Base-by-base conservation (phyloP, 2,113 vertebrate genomes). In the Progne subis region DNA sequence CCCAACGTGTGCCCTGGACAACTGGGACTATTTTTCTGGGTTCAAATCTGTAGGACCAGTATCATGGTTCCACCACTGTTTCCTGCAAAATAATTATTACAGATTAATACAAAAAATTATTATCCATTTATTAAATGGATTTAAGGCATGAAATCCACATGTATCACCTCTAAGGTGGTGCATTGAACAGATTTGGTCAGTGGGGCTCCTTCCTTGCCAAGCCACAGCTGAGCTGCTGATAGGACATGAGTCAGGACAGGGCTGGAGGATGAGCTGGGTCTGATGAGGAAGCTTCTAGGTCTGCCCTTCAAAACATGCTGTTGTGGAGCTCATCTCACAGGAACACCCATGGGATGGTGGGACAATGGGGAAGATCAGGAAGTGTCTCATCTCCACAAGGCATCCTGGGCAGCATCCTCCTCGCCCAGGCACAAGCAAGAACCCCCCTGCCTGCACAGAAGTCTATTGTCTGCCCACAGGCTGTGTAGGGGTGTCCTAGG, bases 331-430 rank as follows among this genome's bases (percentile, higher is more conserved):
- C 8, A 4, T 61, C 64, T 81, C 2, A 0, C 37, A 47, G 37
- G n/a, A 84, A 6, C 43, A 21, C 11, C 16, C 0, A 0, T 17
- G 24, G 46, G 20, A 46, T 5, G 6, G 13, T 57, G 56, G 2
- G 4, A 37, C 0, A 4, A 9, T 15, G 43, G 49, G 9, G 76
- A 68, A 75, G 12, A 49, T 31, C 14, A 32, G 39, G 52, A 84
- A 24, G 26, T 25, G 12, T 19, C 37, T 26, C 0, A 26, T 29
- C 25, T 56, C 32, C 6, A 0, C 24, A 9, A 29, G 49, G 29
- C 37, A 31, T 26, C 43, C 52, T 29, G 16, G 3, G 16, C 65
- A 75, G 47, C 70, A 32, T 34, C 64, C 15, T 83, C 34, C 59
- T 11, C 8, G 17, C 57, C 23, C 6, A 11, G 61, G 4, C 0